Evolutionary conservation across 2,888 invertebrate species (phyloP).

Genomic region (Agapetus fuscipes): DNA sequence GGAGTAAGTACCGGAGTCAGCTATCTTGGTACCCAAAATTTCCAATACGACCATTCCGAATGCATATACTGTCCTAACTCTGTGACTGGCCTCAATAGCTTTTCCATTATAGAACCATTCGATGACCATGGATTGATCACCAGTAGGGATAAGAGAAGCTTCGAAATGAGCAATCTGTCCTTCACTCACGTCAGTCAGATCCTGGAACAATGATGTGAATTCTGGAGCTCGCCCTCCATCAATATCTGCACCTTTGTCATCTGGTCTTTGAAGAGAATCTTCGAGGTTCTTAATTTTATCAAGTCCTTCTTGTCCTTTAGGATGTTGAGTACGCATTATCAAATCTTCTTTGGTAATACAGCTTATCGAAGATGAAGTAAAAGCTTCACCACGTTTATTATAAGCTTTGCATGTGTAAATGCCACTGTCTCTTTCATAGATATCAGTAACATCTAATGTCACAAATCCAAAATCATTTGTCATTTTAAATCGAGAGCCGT

Average conservation of each 20-base stretch:
- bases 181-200: slow-evolving; percentile 76
- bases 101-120: slow-evolving; percentile 96
- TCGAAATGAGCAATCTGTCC: slow-evolving; percentile 97
- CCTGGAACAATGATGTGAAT: slow-evolving; percentile 79
- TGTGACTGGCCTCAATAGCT: slow-evolving; percentile 77
- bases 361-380: slow-evolving; percentile 81
- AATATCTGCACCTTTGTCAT: slow-evolving; percentile 55
- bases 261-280: slow-evolving; percentile 69
- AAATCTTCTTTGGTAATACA: slow-evolving; percentile 73
- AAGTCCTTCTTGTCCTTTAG: slow-evolving; percentile 87
- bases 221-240: slow-evolving; percentile 79
- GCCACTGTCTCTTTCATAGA: slow-evolving; percentile 88
- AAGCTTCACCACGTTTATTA: slow-evolving; percentile 83
- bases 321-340: slow-evolving; percentile 86
- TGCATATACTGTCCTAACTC: slow-evolving; percentile 88
- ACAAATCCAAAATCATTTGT: slow-evolving; percentile 96
- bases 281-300: slow-evolving; percentile 87
- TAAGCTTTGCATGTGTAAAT: slow-evolving; percentile 88
- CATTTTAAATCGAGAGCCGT: slow-evolving; percentile 84
- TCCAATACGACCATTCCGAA: slow-evolving; percentile 97
- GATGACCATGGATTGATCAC: slow-evolving; percentile 87
- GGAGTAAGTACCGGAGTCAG: slow-evolving; percentile 84
- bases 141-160: slow-evolving; percentile 88
- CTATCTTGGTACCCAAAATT: slow-evolving; percentile 86
- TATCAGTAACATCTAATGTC: slow-evolving; percentile 84